Evolutionary conservation across 2,113 vertebrate genomes (phyloP).

Genomic region (Calypte anna): DNA sequence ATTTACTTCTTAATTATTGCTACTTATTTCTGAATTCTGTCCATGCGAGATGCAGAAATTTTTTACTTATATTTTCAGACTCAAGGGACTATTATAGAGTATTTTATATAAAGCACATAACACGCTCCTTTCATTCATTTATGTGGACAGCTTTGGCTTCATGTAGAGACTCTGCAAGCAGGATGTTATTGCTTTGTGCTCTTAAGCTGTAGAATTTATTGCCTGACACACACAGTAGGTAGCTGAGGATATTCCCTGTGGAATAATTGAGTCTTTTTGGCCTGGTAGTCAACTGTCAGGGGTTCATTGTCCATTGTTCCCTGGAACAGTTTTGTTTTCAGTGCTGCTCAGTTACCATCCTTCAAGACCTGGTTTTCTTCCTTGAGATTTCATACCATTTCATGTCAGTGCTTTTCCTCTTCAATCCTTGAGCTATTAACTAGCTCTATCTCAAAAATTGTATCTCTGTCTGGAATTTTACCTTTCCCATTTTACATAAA

Average conservation of each 20-base stretch:
- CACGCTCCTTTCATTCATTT: not conserved
- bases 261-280: not conserved
- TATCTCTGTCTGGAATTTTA: not conserved
- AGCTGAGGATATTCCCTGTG: not conserved
- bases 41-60: not conserved
- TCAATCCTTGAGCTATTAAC: not conserved
- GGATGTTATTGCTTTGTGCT: not conserved
- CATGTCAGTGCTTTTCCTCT: not conserved
- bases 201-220: not conserved
- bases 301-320: not conserved
- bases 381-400: not conserved
- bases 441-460: not conserved
- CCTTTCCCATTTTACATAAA: not conserved
- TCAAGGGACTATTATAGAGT: not conserved
- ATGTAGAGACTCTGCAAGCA: not conserved
- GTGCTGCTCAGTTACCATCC: not conserved
- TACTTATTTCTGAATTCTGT: not conserved
- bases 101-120: not conserved
- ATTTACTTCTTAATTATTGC: not conserved
- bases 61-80: not conserved
- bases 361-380: not conserved
- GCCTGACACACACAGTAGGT: not conserved
- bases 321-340: not conserved
- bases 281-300: not conserved
- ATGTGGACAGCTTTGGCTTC: not conserved